These are phyloP conservation scores for Drosophila jambulina DNA, from an alignment of 1,140 invertebrate species.

Conservation along the genomic window DNA sequence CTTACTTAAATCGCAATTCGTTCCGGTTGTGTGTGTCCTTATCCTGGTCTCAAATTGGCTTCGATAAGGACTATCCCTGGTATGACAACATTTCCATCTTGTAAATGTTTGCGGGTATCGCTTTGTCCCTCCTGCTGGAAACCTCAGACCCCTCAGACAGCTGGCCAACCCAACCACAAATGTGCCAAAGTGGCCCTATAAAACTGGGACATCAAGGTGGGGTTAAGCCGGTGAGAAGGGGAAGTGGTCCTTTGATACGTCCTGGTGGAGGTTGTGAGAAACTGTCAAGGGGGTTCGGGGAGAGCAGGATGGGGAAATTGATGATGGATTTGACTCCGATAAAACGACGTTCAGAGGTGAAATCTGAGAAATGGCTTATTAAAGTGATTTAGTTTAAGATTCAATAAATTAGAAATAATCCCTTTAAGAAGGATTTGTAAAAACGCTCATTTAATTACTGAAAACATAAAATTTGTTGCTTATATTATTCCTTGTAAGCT, in stretches of 20 bases:
- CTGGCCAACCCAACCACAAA: constrained; percentile 32
- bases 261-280: constrained; percentile 17
- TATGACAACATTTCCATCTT: constrained; percentile 40
- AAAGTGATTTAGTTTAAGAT: constrained; percentile 2
- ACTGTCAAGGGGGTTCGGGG: background rate
- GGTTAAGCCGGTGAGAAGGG: constrained; percentile 10
- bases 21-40: constrained; percentile 18
- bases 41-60: constrained; percentile 17
- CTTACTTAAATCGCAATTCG: constrained; percentile 38
- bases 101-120: constrained; percentile 34
- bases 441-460: background rate
- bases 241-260: constrained; percentile 31
- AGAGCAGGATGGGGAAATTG: background rate
- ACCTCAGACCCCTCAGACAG: constrained; percentile 17
- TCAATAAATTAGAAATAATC: background rate
- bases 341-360: background rate
- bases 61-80: constrained; percentile 6
- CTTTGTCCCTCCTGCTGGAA: constrained; percentile 14
- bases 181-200: constrained; percentile 46
- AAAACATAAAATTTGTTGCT: background rate
- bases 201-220: constrained; percentile 10
- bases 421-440: background rate
- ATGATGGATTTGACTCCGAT: constrained; percentile 31
- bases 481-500: background rate
- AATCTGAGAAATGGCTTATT: background rate